Evolutionary conservation across 2,113 vertebrate genomes (phyloP), one percentile per base, ranked within the genome.

Genomic region (Sander vitreus): DNA sequence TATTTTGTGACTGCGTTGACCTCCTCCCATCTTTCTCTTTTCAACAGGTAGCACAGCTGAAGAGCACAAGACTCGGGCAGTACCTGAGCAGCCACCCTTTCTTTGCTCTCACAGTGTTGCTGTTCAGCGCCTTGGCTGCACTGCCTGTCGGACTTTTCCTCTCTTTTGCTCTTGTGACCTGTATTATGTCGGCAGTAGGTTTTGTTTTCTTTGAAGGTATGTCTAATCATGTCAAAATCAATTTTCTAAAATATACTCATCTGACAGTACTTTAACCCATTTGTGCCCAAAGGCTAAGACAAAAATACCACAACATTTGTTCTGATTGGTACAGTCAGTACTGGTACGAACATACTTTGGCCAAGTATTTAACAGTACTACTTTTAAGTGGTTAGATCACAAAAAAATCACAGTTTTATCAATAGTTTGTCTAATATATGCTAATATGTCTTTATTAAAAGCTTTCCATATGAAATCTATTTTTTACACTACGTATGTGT

Each of bases 171-270:
- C 79, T 96, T 14, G 78, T 95, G 6, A 96, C 96, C 47, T 78
- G 91, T 15, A 6, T 96, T n/a, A 91, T 95, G 68, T 93, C 95
- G 3, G 94, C 94, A 6, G 72, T 96, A 0, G 95, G 96, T 33
- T 95, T 97, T 83, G 83, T 97, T 76, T 89, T 97, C 78, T 82
- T 97, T 83, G 97, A 97, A 94, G 96, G 98, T 99, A 96, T 23
- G 71, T 80, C 51, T 9, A 0, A 30, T 30, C 19, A 23, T 3
- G 30, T 59, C 15, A 23, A 21, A 23, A 14, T 67, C 13, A 3
- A 3, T 30, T 14, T 23, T 7, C 47, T 25, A 11, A 70, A 71
- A 21, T 30, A 33, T 21, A 51, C 36, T 45, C 3, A 50, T 53
- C 13, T 33, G 30, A 15, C 9, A 5, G 8, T 4, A 3, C 13